Percentiles rank a stretch among this genome's conserved stretches.
Evolutionary conservation across 2,797 vertebrate species (phyloP).

Genomic region (Trichosurus vulpecula): DNA sequence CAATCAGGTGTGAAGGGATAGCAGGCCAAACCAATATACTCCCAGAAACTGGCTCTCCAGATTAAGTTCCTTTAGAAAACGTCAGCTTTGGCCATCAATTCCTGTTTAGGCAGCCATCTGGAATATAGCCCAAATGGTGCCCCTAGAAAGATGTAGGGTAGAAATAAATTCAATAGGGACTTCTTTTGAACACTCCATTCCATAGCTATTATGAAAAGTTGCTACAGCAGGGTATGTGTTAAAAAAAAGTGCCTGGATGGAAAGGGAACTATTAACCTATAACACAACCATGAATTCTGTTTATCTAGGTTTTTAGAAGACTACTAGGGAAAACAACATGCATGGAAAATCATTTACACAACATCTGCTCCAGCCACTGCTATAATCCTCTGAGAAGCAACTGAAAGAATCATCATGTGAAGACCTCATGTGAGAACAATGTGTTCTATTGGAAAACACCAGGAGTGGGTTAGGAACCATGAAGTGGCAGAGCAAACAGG

Average conservation of each 20-base stretch:
- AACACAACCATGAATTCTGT: slow-evolving; percentile 26
- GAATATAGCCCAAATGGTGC: slow-evolving; percentile 26
- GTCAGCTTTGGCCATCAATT: slow-evolving; percentile 8
- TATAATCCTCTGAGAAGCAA: slow-evolving; percentile 42
- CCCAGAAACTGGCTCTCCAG: slow-evolving; percentile 38
- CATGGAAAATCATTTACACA: slow-evolving; percentile 56
- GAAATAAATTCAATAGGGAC: neutral
- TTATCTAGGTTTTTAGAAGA: slow-evolving; percentile 41
- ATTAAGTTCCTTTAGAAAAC: slow-evolving; percentile 30
- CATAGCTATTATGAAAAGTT: neutral
- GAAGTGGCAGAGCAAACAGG: slow-evolving; percentile 13
- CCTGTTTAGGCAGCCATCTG: slow-evolving; percentile 26
- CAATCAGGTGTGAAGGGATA: neutral
- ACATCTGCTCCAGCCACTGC: slow-evolving; percentile 49
- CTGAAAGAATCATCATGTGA: slow-evolving; percentile 51
- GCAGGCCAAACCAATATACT: neutral
- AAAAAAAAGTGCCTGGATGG: neutral
- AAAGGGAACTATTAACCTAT: slow-evolving; percentile 37
- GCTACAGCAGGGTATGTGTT: slow-evolving; percentile 7
- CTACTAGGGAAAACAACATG: slow-evolving; percentile 47
- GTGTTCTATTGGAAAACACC: slow-evolving; percentile 50
- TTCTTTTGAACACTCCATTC: neutral
- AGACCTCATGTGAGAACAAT: slow-evolving; percentile 44
- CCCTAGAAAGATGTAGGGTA: neutral
- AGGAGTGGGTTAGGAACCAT: slow-evolving; percentile 35